These are phyloP conservation scores for Masnerella sp. DNA, from an alignment of 2,888 invertebrate species.

Conservation along the genomic window DNA sequence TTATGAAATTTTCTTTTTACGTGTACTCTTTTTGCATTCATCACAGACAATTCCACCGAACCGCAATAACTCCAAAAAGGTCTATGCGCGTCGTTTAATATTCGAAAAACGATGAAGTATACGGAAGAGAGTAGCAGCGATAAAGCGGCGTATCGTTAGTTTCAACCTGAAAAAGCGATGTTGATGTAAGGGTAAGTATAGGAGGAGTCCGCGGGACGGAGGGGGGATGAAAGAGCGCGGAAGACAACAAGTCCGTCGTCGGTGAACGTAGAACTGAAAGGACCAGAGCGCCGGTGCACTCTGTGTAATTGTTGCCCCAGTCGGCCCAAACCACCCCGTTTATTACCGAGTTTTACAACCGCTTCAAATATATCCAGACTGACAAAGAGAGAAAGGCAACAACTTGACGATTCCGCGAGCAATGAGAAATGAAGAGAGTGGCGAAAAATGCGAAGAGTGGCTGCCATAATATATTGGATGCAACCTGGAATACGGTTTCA, in stretches of 20 bases:
- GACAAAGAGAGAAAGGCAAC: constrained; percentile 49
- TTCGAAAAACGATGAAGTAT: constrained; percentile 2
- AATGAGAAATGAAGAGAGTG: constrained; percentile 38
- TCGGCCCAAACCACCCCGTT: constrained; percentile 69
- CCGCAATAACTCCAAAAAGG: too few species aligned
- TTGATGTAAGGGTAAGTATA: constrained; percentile 47
- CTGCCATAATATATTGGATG: constrained; percentile 43
- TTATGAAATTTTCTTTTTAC: too few species aligned
- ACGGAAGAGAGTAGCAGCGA: constrained; percentile 4
- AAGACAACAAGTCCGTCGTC: constrained; percentile 72
- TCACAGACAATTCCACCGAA: too few species aligned
- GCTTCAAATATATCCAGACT: constrained; percentile 67
- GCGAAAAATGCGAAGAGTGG: constrained; percentile 41
- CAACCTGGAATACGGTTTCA: constrained; percentile 26
- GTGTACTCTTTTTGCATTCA: too few species aligned
- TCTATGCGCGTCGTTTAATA: too few species aligned
- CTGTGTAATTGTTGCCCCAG: constrained; percentile 71
- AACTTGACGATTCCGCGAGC: constrained; percentile 49
- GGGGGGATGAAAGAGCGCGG: constrained; percentile 62
- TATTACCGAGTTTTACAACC: constrained; percentile 69
- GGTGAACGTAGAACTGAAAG: constrained; percentile 66
- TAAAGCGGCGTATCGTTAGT: constrained; percentile 30
- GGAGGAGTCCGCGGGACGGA: constrained; percentile 1
- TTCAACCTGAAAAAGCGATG: constrained; percentile 49
- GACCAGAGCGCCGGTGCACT: constrained; percentile 70